Evolutionary conservation across 1,140 invertebrate genomes (phyloP).

Genomic region (Stegodyphus dumicola): DNA sequence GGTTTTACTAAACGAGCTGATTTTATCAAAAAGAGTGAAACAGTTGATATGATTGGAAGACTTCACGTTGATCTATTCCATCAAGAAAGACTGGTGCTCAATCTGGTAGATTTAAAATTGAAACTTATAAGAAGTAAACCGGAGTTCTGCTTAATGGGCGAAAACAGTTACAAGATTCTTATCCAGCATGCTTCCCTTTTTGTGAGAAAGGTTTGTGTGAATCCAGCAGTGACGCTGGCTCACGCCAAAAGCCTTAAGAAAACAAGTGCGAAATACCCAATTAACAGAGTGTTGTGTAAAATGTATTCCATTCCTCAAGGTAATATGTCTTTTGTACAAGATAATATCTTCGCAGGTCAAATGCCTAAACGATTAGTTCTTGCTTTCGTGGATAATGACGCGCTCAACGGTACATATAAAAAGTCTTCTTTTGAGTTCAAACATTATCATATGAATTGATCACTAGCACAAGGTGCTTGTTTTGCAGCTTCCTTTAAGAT

Average conservation of each 20-base stretch:
- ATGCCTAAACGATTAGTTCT: constrained; percentile 6
- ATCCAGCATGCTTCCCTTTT: not conserved
- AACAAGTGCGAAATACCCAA: constrained; percentile 9
- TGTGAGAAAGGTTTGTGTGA: constrained; percentile 1
- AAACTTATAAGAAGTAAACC: constrained; percentile 5
- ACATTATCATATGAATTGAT: constrained; percentile 4
- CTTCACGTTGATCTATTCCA: not conserved
- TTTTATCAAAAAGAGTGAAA: not conserved
- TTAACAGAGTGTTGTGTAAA: constrained; percentile 1
- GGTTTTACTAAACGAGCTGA: not conserved
- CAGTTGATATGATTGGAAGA: not conserved
- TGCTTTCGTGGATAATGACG: not conserved
- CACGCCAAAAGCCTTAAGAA: not conserved
- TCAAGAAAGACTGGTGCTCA: not conserved
- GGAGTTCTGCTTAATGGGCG: constrained; percentile 9
- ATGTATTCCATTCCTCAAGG: constrained; percentile 1
- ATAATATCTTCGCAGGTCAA: constrained; percentile 28
- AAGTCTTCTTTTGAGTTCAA: constrained; percentile 17
- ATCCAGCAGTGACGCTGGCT: not conserved
- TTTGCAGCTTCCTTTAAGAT: not conserved
- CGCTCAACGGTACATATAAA: constrained; percentile 5
- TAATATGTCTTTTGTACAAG: constrained; percentile 1
- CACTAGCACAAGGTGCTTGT: not conserved
- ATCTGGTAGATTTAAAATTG: not conserved
- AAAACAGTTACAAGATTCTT: not conserved